Evolutionary conservation across 1,140 invertebrate species (phyloP), one percentile per base, ranked within the genome.

Genomic region (Drosophila oshimai): DNA sequence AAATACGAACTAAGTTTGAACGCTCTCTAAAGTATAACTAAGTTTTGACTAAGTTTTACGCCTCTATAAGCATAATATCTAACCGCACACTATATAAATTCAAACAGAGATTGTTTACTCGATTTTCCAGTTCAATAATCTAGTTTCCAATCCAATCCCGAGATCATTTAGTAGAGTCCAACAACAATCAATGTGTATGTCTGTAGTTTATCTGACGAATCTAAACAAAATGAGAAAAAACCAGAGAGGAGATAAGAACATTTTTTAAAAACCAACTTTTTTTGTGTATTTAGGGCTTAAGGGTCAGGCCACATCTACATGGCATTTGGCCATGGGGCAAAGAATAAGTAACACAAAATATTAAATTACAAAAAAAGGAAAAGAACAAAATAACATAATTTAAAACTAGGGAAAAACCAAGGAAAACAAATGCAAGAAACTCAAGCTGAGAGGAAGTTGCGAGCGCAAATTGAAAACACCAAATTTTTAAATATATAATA

Each of bases 241-340:
- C 17, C n/a, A n/a, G n/a, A 34, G 24, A 15, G 36, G 15, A 49
- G 28, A n/a, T 15, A 39, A 54, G 5, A 54, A 49, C 33, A 45
- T 41, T 61, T 81, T 73, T 81, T 69, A 60, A 53, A 61, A 45
- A 34, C 13, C 24, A 49, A 45, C 50, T 86, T 57, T 78, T 72
- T 74, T 41, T 6, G 42, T 72, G 33, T 31, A 71, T 37, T 34
- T 67, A 58, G 33, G 31, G 65, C 70, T 67, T 62, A 51, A 49
- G 46, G 53, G 72, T 42, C 26, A 31, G 65, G 86, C 84, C 80
- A 89, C 81, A 86, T 87, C 81, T 87, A 88, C 81, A 86, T 88
- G 81, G 83, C 80, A 67, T 65, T 20, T 26, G 44, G 54, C 50
- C 57, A 57, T 69, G 17, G 20, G 42, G 72, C 37, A 26, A 42